Percentiles rank a stretch among this genome's conserved stretches.
phyloP scores from a whole-genome alignment of 2,797 vertebrate species.

The Acipenser transmontanus region DNA sequence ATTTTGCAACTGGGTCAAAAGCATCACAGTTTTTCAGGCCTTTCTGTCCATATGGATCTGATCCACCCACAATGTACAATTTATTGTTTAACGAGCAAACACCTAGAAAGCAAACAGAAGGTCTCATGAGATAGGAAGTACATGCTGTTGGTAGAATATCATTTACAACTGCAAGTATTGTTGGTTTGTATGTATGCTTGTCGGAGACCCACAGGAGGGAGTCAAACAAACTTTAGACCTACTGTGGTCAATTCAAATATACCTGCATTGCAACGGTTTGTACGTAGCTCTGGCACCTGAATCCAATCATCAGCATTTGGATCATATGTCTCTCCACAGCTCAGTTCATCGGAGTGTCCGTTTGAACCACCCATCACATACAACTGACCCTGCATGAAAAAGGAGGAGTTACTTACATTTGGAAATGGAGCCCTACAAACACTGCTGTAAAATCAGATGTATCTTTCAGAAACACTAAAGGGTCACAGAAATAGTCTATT shows the following conservation, averaged over 20 bases:
- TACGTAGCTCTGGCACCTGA: slow-evolving; percentile 86
- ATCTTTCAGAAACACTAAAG: too few species aligned
- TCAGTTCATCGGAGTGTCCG: slow-evolving; percentile 93
- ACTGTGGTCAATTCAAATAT: slow-evolving; percentile 14
- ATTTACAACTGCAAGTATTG: too few species aligned
- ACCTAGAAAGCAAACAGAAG: slow-evolving; percentile 50
- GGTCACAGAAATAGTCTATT: too few species aligned
- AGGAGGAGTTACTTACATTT: background rate
- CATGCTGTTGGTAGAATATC: too few species aligned
- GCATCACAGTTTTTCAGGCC: slow-evolving; percentile 96
- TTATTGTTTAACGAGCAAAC: slow-evolving; percentile 89
- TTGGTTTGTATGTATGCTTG: too few species aligned
- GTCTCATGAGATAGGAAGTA: too few species aligned
- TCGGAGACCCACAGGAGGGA: too few species aligned
- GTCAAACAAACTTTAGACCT: too few species aligned
- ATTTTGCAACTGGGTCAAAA: slow-evolving; percentile 87
- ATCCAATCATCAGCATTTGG: slow-evolving; percentile 81
- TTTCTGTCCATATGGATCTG: slow-evolving; percentile 95
- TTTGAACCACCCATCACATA: slow-evolving; percentile 96
- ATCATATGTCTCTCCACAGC: slow-evolving; percentile 90
- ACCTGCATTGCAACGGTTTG: slow-evolving; percentile 97
- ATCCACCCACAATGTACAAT: slow-evolving; percentile 89
- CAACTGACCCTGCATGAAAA: slow-evolving; percentile 71
- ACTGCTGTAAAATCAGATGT: too few species aligned
- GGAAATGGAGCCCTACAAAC: too few species aligned